Evolutionary conservation across 2,888 invertebrate genomes (phyloP), one percentile per base, ranked within the genome.

Genomic region (Cryptocephalus primarius): DNA sequence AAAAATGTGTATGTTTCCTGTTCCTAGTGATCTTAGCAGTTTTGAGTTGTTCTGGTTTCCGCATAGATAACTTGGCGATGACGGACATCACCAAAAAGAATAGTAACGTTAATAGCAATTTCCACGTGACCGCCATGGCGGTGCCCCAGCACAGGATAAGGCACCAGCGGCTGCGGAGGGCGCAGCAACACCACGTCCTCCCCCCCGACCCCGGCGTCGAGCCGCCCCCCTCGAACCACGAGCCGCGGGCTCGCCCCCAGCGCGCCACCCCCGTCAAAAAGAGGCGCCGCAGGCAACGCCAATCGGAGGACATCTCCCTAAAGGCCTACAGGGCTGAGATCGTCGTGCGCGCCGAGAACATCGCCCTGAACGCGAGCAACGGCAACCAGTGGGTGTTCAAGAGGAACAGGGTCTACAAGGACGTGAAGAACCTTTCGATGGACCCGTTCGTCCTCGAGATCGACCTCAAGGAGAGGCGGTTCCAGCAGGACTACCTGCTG

Each of bases 261-360:
- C n/a, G 12, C 44, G 46, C 14, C 50, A 44, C 42, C 42, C 45
- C 36, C 32, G 43, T 45, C 38, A 50, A 52, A 1, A 2, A 11
- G 33, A 46, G 49, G 40, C 52, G 50, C 34, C 49, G 52, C 9
- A 52, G 51, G 33, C 65, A 63, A 9, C 53, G 52, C 32, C 65
- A 63, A 13, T 68, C 68, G 55, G 74, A 76, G 56, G 80, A 82
- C 71, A 76, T 81, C 47, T 76, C 78, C 42, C 77, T 79, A 60
- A 72, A 82, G 58, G 81, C 82, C 14, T 80, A 71, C 66, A 71
- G 75, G 52, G 81, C 82, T 52, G 77, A 79, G 54, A 80, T 79
- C 45, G 80, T 83, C 42, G 79, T 83, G 66, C 75, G 76, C 65
- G 83, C 80, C 36, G 11, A 36, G 12, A 11, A 11, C 6, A n/a